Percentiles rank a stretch among this genome's conserved stretches.
Conservation (phyloP, 2,797 vertebrate species). For the Artibeus lituratus region DNA sequence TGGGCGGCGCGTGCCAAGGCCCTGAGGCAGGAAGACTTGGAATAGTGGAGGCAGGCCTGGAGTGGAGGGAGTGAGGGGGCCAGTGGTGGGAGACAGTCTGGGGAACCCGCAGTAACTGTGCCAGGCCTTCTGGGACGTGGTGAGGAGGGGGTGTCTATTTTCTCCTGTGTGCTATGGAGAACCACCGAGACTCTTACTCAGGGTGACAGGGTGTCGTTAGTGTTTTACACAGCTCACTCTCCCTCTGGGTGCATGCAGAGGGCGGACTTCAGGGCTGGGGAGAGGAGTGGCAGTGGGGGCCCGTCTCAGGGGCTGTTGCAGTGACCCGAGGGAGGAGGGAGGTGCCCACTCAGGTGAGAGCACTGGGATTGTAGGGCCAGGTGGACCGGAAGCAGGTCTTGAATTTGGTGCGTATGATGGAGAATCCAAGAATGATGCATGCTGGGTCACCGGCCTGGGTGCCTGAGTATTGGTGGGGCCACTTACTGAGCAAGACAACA, state of each 20-base stretch:
- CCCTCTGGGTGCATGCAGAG: neutral
- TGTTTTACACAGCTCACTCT: neutral
- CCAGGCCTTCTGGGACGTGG: neutral
- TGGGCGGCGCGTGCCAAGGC: neutral
- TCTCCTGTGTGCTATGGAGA: neutral
- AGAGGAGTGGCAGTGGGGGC: neutral
- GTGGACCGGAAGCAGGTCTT: neutral
- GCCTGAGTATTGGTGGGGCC: neutral
- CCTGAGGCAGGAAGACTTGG: neutral
- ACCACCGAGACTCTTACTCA: neutral
- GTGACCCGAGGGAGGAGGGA: neutral
- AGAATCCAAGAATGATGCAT: fast-evolving
- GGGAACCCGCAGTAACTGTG: neutral
- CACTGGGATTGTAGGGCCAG: fast-evolving
- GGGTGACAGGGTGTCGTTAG: neutral
- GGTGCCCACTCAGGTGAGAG: neutral
- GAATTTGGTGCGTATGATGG: neutral
- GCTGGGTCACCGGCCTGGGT: neutral
- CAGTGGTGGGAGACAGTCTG: fast-evolving
- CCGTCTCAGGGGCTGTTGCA: neutral
- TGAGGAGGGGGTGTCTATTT: neutral
- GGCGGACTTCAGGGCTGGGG: neutral
- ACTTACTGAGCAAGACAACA: neutral
- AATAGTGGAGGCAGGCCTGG: neutral
- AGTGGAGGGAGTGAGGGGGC: neutral